Base-by-base conservation (phyloP, 35 echinoderm and acorn worm species). In the Nesometra sesokonis region DNA sequence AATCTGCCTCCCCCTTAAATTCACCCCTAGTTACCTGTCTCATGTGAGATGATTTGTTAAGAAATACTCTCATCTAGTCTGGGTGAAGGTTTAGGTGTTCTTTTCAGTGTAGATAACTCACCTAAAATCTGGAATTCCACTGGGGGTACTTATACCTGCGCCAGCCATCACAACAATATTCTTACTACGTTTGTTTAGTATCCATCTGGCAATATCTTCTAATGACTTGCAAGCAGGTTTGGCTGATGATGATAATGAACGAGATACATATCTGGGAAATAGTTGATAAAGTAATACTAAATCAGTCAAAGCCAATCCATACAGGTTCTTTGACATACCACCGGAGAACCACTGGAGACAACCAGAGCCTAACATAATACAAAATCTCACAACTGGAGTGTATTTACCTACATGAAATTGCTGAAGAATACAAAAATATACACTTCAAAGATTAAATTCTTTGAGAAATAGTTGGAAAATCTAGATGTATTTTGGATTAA, bases 61-160 rank as follows among this genome's bases (percentile, higher is more conserved):
- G n/a, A n/a, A n/a, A n/a, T n/a, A n/a, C n/a, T n/a, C n/a, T n/a
- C n/a, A n/a, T n/a, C n/a, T n/a, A n/a, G n/a, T n/a, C n/a, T n/a
- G n/a, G n/a, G n/a, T n/a, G n/a, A n/a, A n/a, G n/a, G n/a, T n/a
- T n/a, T n/a, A n/a, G n/a, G n/a, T n/a, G n/a, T n/a, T 78, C 4
- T 78, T 78, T n/a, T 67, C 52, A n/a, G 13, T 67, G n/a, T 67
- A 30, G 27, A 5, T 30, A 78, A 77, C 78, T 83, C 17, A 92
- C 95, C 95, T 91, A 52, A 98, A 98, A 86, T 98, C 95, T 32
- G 92, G 95, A 30, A 98, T 98, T n/a, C 95, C 95, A 88, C 95
- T 98, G 3, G 95, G 95, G 37, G 95, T 98, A 77, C 95, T 98
- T 32, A 98, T 98, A 0, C 95, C 95, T 23, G 95, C 95, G 11